A percentile compares a stretch with the other conserved stretches of the same genome.
phyloP scores from a whole-genome alignment of 2,113 vertebrate genomes.

The Pan paniscus region DNA sequence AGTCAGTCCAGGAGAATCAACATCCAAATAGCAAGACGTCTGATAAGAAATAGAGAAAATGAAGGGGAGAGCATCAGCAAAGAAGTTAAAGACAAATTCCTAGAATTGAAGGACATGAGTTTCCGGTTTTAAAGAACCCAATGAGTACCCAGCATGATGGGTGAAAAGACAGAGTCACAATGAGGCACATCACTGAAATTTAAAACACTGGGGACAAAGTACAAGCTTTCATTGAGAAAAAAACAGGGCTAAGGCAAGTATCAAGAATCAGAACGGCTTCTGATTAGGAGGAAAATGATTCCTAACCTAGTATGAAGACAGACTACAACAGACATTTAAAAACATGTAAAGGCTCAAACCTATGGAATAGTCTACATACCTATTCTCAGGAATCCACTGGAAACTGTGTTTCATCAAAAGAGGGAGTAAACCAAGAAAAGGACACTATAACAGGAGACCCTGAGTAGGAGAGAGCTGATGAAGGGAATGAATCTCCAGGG shows the following conservation, averaged over 20 bases:
- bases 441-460: not conserved
- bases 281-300: not conserved
- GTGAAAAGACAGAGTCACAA: not conserved
- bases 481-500: not conserved
- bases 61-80: not conserved
- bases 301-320: not conserved
- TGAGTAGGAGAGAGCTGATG: not conserved
- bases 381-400: not conserved
- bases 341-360: no score
- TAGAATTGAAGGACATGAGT: not conserved
- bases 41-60: not conserved
- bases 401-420: slow-evolving; percentile 27
- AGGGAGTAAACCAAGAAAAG: not conserved
- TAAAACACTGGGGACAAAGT: not conserved
- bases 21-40: not conserved
- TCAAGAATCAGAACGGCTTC: slow-evolving; percentile 1
- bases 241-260: not conserved
- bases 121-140: not conserved
- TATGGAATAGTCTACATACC: no score
- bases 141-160: not conserved
- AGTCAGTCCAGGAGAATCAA: not conserved
- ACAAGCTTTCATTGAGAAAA: not conserved
- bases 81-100: not conserved
- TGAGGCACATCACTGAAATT: not conserved
- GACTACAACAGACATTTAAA: not conserved